A percentile compares a stretch with the other conserved stretches of the same genome.
phyloP scores from a whole-genome alignment of 2,797 vertebrate species.

The Lagorchestes hirsutus region DNA sequence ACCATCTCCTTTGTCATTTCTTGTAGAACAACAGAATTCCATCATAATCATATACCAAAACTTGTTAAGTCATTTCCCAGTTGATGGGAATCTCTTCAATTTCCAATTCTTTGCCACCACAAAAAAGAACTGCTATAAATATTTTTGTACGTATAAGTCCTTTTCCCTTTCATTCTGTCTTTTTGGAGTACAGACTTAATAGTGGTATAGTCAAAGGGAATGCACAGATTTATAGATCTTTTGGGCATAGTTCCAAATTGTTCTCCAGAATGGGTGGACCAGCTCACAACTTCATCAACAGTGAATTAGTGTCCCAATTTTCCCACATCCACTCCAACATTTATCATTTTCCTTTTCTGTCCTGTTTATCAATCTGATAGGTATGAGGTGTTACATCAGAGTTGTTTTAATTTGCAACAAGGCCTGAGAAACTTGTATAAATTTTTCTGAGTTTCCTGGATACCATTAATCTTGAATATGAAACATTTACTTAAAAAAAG shows the following conservation, averaged over 20 bases:
- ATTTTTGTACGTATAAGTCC: neutral
- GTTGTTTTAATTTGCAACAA: neutral
- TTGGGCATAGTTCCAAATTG: neutral
- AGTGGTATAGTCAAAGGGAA: neutral
- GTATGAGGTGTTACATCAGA: too few species aligned
- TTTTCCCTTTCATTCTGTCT: neutral
- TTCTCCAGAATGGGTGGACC: too few species aligned
- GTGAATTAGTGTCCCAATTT: too few species aligned
- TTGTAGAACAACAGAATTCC: neutral
- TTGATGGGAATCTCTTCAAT: neutral
- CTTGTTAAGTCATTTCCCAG: neutral
- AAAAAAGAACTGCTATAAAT: neutral
- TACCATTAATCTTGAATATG: neutral
- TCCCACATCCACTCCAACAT: too few species aligned
- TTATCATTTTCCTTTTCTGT: too few species aligned
- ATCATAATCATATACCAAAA: neutral
- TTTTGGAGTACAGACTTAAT: neutral
- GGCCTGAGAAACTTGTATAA: neutral
- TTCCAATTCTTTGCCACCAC: neutral
- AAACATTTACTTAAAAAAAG: neutral
- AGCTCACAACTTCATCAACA: too few species aligned
- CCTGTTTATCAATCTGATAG: too few species aligned
- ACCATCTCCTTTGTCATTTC: neutral
- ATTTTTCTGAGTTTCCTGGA: neutral
- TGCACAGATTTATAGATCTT: neutral